A percentile compares a stretch with the other conserved stretches of the same genome.
These are phyloP conservation scores for Dipodomys ordii DNA, from an alignment of 2,113 vertebrate species.

Conservation along the genomic window DNA sequence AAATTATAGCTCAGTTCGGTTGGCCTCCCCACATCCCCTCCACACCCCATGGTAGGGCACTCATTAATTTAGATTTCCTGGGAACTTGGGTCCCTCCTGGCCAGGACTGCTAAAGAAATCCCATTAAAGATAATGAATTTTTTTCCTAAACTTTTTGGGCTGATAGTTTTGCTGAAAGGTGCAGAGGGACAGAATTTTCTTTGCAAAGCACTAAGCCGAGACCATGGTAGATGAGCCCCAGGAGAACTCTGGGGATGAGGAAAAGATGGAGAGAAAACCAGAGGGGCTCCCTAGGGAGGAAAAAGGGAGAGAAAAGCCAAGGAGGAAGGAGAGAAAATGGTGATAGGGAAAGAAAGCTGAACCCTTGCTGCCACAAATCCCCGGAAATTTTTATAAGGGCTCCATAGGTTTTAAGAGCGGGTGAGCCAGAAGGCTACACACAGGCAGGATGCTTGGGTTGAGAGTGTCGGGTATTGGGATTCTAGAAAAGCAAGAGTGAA, in stretches of 20 bases:
- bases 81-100: constrained; percentile 70
- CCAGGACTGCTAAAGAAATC: constrained; percentile 62
- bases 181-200: constrained; percentile 64
- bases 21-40: neutral
- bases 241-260: constrained; percentile 42
- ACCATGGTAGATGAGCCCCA: constrained; percentile 31
- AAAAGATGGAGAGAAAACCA: neutral
- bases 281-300: neutral
- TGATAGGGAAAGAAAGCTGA: neutral
- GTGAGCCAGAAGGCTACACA: neutral
- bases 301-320: neutral
- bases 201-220: constrained; percentile 24
- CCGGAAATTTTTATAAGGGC: neutral
- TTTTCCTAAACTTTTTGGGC: constrained; percentile 72
- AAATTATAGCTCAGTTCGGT: constrained; percentile 46
- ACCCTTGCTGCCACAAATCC: neutral
- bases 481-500: neutral
- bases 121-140: constrained; percentile 81
- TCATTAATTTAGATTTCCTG: constrained; percentile 82
- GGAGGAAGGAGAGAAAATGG: constrained; percentile 9
- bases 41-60: constrained; percentile 50
- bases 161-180: constrained; percentile 74
- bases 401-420: neutral
- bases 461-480: neutral
- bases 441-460: fast-evolving